These are phyloP conservation scores for Nasonovia ribisnigri DNA, from an alignment of 2,888 invertebrate species.

Conservation along the genomic window DNA sequence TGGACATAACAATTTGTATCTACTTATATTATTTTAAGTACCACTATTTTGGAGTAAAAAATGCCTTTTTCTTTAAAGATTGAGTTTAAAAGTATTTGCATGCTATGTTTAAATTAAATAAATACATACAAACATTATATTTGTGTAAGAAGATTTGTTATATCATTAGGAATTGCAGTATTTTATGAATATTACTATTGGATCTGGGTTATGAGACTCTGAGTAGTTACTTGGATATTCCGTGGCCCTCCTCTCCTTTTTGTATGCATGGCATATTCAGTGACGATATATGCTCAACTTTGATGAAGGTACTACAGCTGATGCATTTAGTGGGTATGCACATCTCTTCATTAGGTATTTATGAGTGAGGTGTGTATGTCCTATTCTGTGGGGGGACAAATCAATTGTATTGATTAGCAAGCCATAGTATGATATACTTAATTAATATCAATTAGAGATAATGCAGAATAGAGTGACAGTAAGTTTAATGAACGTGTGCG, in stretches of 20 bases:
- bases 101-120: neutral
- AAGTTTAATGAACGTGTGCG: neutral
- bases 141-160: neutral
- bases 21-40: neutral
- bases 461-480: neutral
- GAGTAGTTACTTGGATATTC: neutral
- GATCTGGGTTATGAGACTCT: neutral
- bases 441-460: too few species aligned
- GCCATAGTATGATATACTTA: neutral
- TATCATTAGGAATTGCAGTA: neutral
- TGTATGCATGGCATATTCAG: neutral
- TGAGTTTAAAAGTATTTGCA: neutral
- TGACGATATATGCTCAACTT: neutral
- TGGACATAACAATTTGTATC: neutral
- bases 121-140: neutral
- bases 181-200: neutral
- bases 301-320: neutral
- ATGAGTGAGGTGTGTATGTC: neutral
- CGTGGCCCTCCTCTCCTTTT: neutral
- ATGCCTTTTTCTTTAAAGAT: too few species aligned
- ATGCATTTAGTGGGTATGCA: neutral
- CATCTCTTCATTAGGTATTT: neutral
- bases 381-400: neutral
- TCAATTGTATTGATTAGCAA: neutral
- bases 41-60: neutral